Conservation (phyloP, 1,140 invertebrate species). For the Ceratina japonica region DNA sequence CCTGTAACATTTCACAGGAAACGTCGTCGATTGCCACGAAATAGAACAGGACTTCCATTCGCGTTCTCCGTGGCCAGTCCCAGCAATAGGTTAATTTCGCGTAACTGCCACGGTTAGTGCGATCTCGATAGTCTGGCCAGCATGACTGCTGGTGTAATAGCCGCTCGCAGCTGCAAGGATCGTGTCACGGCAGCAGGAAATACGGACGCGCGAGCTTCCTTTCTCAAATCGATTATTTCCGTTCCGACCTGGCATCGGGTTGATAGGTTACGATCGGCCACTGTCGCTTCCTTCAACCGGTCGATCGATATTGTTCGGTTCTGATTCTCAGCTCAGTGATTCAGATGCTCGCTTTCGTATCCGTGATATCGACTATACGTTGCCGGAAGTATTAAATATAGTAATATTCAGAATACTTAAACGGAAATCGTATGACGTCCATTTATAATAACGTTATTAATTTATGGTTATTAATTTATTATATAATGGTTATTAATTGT, state of each 20-base stretch:
- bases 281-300: not conserved
- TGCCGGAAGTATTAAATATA: too few relatives aligned
- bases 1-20: not conserved
- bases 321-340: too few relatives aligned
- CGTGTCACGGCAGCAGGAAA: slow-evolving; percentile 11
- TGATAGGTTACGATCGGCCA: not conserved
- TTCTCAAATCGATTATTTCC: slow-evolving; percentile 36
- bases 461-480: too few relatives aligned
- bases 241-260: not conserved
- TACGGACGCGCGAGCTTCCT: slow-evolving; percentile 14
- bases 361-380: too few relatives aligned
- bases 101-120: slow-evolving; percentile 16
- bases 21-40: slow-evolving; percentile 9
- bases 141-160: not conserved
- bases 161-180: not conserved
- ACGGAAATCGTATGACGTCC: too few relatives aligned
- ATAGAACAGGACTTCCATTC: slow-evolving; percentile 14
- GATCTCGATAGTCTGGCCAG: not conserved
- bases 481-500: too few relatives aligned
- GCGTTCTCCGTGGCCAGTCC: not conserved
- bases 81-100: slow-evolving; percentile 30
- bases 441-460: too few relatives aligned
- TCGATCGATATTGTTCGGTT: not conserved
- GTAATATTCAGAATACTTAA: too few relatives aligned
- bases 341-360: too few relatives aligned